Base-by-base conservation (phyloP, 2,113 vertebrate species). In the Nothobranchius kuhntae region DNA sequence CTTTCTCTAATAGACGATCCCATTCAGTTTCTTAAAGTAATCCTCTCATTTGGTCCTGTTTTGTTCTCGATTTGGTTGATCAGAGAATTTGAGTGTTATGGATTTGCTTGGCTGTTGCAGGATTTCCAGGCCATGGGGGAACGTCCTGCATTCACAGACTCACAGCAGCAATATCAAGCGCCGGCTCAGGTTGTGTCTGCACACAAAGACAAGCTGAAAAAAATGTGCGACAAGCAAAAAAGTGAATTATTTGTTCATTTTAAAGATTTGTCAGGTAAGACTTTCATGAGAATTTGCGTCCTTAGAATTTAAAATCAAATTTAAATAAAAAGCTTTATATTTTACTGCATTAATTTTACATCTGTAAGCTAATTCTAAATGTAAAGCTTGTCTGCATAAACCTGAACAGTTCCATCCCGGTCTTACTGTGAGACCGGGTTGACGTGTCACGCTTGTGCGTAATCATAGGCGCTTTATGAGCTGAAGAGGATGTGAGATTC, bases 1-100 rank as follows among this genome's bases (percentile, higher is more conserved):
- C 74, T 90, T 26, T 78, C 71, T 30, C 58, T 38, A 3, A 87
- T 65, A 5, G 79, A 87, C 7, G 68, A 90, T 60, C 78, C 86
- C 30, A 21, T 88, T 42, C 26, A 83, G 38, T 90, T 90, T 52
- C 42, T 91, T 13, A 60, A 83, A 86, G 87, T 91, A 13, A 64
- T 14, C 14, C 3, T 11, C 44, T 59, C 8, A 1, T 21, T 21
- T 59, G 3, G 17, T 17, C 4, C 40, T 51, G 46, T 0, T 13
- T 3, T 9, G 35, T 35, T 0, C 26, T 35, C 62, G 0, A 17
- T 42, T 4, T 15, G 7, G 10, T 55, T 7, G 13, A 35, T 50
- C 1, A 36, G 1, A 53, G 17, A 15, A 6, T 56, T 36, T 55
- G 30, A 30, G 0, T 21, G 15, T 44, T 47, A 4, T 47, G 9